Percentiles rank a stretch among this genome's conserved stretches.
phyloP scores from a whole-genome alignment of 2,113 vertebrate genomes.

The Bambusicola thoracicus region DNA sequence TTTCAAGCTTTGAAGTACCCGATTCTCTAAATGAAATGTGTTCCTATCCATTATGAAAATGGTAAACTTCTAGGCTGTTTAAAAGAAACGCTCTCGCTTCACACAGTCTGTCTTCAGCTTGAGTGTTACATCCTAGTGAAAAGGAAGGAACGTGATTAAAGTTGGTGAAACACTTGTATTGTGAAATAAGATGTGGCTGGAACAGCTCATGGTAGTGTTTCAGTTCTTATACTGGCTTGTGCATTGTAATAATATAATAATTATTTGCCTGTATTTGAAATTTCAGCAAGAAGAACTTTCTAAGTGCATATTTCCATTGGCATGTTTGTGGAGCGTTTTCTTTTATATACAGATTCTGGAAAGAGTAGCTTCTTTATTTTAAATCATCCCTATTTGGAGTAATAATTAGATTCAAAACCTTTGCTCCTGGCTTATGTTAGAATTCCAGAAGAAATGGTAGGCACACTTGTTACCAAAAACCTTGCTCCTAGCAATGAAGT shows the following conservation, averaged over 20 bases:
- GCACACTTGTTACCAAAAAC: background rate
- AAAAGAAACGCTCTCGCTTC: background rate
- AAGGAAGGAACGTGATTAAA: background rate
- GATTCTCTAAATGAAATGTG: background rate
- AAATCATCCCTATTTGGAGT: background rate
- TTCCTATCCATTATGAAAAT: background rate
- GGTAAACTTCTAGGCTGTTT: background rate
- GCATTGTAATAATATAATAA: background rate
- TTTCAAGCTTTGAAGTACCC: background rate
- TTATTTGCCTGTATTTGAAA: background rate
- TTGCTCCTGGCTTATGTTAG: background rate
- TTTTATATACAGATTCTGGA: background rate
- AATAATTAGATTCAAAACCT: background rate
- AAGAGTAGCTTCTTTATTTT: background rate
- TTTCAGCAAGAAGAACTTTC: background rate
- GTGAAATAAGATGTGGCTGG: background rate
- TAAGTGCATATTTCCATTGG: background rate
- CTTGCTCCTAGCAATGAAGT: background rate
- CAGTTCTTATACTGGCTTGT: background rate
- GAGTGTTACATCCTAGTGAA: background rate
- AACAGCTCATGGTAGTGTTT: background rate
- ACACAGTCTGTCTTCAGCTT: background rate
- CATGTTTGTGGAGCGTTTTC: background rate
- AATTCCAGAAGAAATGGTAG: background rate
- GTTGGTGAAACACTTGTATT: rapidly evolving